These are phyloP conservation scores for Drosophila lacertosa DNA, from an alignment of 1,140 invertebrate species.

Conservation along the genomic window DNA sequence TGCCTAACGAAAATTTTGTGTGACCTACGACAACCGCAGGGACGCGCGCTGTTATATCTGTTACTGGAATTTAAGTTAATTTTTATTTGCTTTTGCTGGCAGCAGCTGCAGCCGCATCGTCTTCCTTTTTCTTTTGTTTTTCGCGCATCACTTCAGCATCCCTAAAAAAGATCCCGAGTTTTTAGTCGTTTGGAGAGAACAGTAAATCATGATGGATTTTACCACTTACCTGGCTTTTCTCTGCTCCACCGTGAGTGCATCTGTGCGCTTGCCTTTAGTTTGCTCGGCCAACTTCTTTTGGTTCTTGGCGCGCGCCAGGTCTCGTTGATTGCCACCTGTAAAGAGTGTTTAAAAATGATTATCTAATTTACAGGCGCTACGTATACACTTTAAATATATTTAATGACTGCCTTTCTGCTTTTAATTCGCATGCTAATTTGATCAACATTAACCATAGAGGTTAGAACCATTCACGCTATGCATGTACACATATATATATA, in stretches of 20 bases:
- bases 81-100: slow-evolving; percentile 63
- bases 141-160: slow-evolving; percentile 93
- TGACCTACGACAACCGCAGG: slow-evolving; percentile 18
- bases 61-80: slow-evolving; percentile 8
- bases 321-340: slow-evolving; percentile 93
- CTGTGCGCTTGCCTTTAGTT: slow-evolving; percentile 87
- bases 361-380: not conserved
- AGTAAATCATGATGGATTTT: not conserved
- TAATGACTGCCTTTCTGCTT: not conserved
- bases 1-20: slow-evolving; percentile 31
- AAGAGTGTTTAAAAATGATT: slow-evolving; percentile 18
- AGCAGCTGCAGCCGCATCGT: slow-evolving; percentile 75
- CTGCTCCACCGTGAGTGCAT: slow-evolving; percentile 90
- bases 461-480: slow-evolving; percentile 22
- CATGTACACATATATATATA: slow-evolving; percentile 2
- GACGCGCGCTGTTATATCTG: slow-evolving; percentile 8
- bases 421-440: slow-evolving; percentile 13
- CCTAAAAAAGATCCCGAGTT: slow-evolving; percentile 84
- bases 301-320: slow-evolving; percentile 92
- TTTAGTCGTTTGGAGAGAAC: not conserved
- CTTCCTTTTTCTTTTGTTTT: slow-evolving; percentile 90
- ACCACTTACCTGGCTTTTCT: slow-evolving; percentile 89
- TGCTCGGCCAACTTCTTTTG: slow-evolving; percentile 90
- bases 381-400: not conserved
- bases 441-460: slow-evolving; percentile 12